Conservation (phyloP, 2,888 invertebrate genomes). For the Ligdia adustata region DNA sequence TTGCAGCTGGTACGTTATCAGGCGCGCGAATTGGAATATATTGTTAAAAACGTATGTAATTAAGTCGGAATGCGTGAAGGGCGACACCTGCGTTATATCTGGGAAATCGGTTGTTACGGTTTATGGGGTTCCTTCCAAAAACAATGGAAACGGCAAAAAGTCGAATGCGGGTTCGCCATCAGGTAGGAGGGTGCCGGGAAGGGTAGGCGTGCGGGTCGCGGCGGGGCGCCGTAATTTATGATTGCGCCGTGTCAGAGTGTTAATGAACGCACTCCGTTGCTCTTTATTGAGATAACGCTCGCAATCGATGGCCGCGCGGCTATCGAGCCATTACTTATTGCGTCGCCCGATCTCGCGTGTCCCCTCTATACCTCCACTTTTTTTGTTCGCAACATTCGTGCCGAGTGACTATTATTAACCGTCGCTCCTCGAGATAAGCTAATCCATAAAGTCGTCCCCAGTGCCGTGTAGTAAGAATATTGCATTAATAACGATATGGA, state of each 20-base stretch:
- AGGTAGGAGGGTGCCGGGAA: conserved; percentile 49
- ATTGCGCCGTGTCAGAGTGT: conserved; percentile 80
- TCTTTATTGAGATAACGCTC: conserved; percentile 82
- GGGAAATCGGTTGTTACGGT: conserved; percentile 75
- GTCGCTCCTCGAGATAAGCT: conserved; percentile 58
- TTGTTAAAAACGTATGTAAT: conserved; percentile 74
- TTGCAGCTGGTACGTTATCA: conserved; percentile 71
- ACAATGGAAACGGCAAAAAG: conserved; percentile 81
- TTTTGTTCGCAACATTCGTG: conserved; percentile 69
- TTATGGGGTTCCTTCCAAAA: conserved; percentile 75
- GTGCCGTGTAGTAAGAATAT: conserved; percentile 53
- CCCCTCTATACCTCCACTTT: conserved; percentile 58
- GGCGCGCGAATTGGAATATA: conserved; percentile 64
- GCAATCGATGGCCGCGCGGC: conserved; percentile 66
- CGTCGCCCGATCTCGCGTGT: conserved; percentile 73
- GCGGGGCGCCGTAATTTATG: conserved; percentile 82
- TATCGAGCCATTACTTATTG: conserved; percentile 74
- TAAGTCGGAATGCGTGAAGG: conserved; percentile 76
- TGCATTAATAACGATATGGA: conserved; percentile 47
- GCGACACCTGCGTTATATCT: conserved; percentile 79
- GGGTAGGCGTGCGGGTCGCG: conserved; percentile 75
- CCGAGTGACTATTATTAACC: conserved; percentile 70
- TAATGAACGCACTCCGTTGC: conserved; percentile 82
- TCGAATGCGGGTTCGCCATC: conserved; percentile 70
- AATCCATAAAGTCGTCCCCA: conserved; percentile 61